Percentiles rank a stretch among this genome's conserved stretches.
phyloP scores from a whole-genome alignment of 2,113 vertebrate species.

The Parus major region DNA sequence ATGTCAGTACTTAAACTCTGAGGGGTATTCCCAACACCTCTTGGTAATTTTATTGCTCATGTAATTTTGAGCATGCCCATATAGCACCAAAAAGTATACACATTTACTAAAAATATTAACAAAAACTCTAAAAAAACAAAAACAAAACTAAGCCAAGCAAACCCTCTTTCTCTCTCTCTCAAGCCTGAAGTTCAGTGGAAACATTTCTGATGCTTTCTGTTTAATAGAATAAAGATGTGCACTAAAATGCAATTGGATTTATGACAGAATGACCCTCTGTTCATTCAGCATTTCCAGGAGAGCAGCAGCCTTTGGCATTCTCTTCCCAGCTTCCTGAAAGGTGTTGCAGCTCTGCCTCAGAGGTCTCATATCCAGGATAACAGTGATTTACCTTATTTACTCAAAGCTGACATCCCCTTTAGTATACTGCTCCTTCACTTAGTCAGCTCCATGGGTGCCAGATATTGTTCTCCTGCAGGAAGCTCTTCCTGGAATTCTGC shows the following conservation, averaged over 20 bases:
- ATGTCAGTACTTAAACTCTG: not conserved
- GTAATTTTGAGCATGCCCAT: not conserved
- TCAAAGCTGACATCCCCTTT: constrained; percentile 63
- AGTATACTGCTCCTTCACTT: constrained; percentile 67
- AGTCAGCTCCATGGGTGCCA: constrained; percentile 63
- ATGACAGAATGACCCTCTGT: constrained; percentile 20
- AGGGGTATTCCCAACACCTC: not conserved
- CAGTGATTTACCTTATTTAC: constrained; percentile 67
- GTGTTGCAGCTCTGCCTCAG: constrained; percentile 67
- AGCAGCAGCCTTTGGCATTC: constrained; percentile 24
- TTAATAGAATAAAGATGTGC: constrained; percentile 47
- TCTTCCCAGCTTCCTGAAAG: constrained; percentile 68
- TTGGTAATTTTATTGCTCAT: not conserved
- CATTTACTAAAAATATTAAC: not conserved
- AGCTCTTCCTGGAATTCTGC: constrained; percentile 76
- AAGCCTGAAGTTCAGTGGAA: not conserved
- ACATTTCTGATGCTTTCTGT: not conserved
- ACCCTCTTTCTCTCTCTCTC: not conserved
- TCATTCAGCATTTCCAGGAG: not conserved
- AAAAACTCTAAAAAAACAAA: not conserved
- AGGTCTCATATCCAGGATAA: constrained; percentile 67
- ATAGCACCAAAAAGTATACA: not conserved
- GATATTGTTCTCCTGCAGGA: constrained; percentile 76
- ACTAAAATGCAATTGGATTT: not conserved
- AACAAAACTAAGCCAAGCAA: not conserved